A percentile compares a stretch with the other conserved stretches of the same genome.
phyloP scores from a whole-genome alignment of 2,113 vertebrate genomes.

The Oenanthe oenanthe region DNA sequence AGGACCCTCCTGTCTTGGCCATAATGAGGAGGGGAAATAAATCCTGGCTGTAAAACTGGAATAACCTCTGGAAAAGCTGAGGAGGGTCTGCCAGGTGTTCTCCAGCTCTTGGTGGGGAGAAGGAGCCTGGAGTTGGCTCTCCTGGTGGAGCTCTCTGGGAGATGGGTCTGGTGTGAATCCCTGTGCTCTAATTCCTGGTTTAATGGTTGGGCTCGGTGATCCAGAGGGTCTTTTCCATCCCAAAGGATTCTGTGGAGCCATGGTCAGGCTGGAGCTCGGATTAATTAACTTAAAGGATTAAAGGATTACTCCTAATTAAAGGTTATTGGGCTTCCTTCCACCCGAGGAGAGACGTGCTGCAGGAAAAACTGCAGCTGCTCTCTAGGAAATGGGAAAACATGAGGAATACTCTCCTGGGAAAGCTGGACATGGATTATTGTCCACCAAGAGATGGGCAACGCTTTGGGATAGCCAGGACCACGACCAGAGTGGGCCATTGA shows the following conservation, averaged over 20 bases:
- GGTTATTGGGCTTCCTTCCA: not conserved
- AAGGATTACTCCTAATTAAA: not conserved
- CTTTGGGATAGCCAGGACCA: not conserved
- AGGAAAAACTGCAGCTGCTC: not conserved
- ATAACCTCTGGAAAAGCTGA: not conserved
- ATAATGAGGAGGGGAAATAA: not conserved
- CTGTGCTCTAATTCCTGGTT: not conserved
- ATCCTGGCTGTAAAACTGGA: not conserved
- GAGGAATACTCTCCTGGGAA: not conserved
- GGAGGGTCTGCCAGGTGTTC: not conserved
- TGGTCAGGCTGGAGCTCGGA: fast-evolving
- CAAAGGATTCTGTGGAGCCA: fast-evolving
- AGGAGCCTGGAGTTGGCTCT: not conserved
- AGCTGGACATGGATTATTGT: not conserved
- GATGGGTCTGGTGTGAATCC: not conserved
- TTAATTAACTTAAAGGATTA: not conserved
- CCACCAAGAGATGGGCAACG: fast-evolving
- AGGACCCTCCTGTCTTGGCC: not conserved
- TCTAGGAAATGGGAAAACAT: fast-evolving
- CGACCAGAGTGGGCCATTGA: fast-evolving
- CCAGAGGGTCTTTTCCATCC: not conserved
- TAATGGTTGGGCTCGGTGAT: fast-evolving
- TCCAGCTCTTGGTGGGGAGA: not conserved
- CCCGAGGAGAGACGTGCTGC: not conserved
- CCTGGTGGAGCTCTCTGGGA: not conserved